Base-by-base conservation (phyloP, 53 echinoderm and acorn worm genomes). In the Zoroaster sp. region DNA sequence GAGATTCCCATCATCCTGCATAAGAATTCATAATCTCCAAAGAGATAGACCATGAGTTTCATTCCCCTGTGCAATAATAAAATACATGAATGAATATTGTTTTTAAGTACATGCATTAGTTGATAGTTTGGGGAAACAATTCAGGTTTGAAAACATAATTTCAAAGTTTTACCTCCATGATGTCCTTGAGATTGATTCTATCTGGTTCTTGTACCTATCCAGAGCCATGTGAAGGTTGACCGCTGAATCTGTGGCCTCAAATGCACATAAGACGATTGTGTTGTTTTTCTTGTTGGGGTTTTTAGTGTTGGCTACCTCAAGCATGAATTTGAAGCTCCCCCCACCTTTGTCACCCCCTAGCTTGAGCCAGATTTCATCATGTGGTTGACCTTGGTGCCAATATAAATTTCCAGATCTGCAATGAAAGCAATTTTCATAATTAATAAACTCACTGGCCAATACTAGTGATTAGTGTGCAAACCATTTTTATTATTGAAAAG, bases 11-110 rank as follows among this genome's bases (percentile, higher is more conserved):
- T 31, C 66, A 66, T 67, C 44, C 68, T 83, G 13, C 83, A 44
- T 23, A 76, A 5, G 10, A 76, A 45, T 76, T 83, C 83, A 67
- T 67, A 83, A 41, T 83, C 83, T 18, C 83, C 83, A 83, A 66
- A 83, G 40, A 83, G 21, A 21, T 41, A 43, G 4, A 83, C 40
- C 13, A 67, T 66, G 46, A 79, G 46, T 53, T 52, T 37, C 7
- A 13, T 73, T 20, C 74, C 74, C 18, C 42, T 73, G 35, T 25
- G 51, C 13, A 69, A n/a, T 69, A 69, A 51, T 12, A 70, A 51
- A 17, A 17, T 51, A 51, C 11, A 51, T 12, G 17, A 17, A 51
- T 51, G 11, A 51, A 51, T 12, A 51, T 12, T 51, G 17, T 17
- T 12, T 51, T 51, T 67, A 28, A 15, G 34, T 31, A 68, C 30